Evolutionary conservation across 2,113 vertebrate species (phyloP).

Genomic region (Menura novaehollandiae): DNA sequence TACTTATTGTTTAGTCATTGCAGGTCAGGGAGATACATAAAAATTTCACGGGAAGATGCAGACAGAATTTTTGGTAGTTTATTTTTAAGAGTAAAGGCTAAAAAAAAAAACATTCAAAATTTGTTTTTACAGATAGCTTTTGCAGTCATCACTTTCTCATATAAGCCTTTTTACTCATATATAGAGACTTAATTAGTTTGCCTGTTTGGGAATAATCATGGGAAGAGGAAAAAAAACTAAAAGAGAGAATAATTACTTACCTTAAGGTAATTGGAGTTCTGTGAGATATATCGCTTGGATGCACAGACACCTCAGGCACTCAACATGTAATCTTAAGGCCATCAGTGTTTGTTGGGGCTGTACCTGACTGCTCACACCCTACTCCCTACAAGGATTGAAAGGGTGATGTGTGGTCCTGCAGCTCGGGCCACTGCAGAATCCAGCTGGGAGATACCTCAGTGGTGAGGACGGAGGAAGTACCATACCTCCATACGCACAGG

Average conservation of each 20-base stretch:
- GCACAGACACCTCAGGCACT: slow-evolving; percentile 1
- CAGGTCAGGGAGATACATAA: not conserved
- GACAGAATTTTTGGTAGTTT: not conserved
- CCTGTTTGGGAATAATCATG: not conserved
- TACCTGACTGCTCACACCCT: not conserved
- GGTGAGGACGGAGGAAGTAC: not conserved
- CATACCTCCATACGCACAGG: not conserved
- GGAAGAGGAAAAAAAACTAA: not conserved
- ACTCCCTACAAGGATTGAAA: not conserved
- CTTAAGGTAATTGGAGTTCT: not conserved
- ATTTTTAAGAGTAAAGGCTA: not conserved
- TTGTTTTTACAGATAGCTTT: not conserved
- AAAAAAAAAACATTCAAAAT: not conserved
- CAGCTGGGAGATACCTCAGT: not conserved
- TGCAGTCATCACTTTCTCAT: not conserved
- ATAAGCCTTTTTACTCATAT: not conserved
- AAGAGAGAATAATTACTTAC: not conserved
- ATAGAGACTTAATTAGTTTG: not conserved
- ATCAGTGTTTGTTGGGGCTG: not conserved
- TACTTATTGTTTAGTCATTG: not conserved
- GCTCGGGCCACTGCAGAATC: not conserved
- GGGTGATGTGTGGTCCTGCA: not conserved
- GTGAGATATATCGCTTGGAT: not conserved
- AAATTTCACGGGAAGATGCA: not conserved
- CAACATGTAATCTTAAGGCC: not conserved